Base-by-base conservation (phyloP, 30 jellyfish, hydroid and myxozoan genomes). In the Chrysaora quinquecirrha region DNA sequence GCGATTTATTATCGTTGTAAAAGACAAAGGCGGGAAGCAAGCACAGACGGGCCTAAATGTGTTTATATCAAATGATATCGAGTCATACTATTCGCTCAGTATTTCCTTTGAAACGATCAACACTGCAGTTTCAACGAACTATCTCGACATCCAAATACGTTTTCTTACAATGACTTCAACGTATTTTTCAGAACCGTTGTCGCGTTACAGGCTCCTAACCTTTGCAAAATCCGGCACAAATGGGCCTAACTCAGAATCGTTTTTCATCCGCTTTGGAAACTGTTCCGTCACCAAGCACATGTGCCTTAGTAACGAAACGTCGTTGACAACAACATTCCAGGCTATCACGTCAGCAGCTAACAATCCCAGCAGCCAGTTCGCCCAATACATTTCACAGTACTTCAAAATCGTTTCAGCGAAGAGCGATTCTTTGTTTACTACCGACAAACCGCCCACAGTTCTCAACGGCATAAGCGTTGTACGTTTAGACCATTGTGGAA, bases 151-250 rank as follows among this genome's bases (percentile, higher is more conserved):
- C 1, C 95, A 89, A 76, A 60, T 73, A 14, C 23, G 64, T 11
- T 29, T 89, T 27, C 70, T 89, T 11, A 18, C 76, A 20, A 19
- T 34, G 32, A 2, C 83, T 20, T 64, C 96, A 1, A 22, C 69
- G 9, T 81, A 27, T 56, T 71, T 82, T 27, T 75, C 71, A 10
- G 89, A 56, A 4, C 68, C 81, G 14, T 33, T 76, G 47, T 48
- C 76, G 4, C 89, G 86, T 0, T 90, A 80, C 85, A 89, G 96
- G n/a, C 88, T 90, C 0, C 58, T 72, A 47, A 14, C 74, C 19
- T 90, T 72, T 64, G 46, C 32, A 7, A 48, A 67, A 54, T 48
- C 72, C 28, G 29, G 31, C 1, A 60, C 81, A 46, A 27, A 61
- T 3, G 94, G 86, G n/a, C 64, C 54, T 28, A 65, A 23, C 22